Conservation (phyloP, 2,888 invertebrate genomes). For the Dryococelus australis region DNA sequence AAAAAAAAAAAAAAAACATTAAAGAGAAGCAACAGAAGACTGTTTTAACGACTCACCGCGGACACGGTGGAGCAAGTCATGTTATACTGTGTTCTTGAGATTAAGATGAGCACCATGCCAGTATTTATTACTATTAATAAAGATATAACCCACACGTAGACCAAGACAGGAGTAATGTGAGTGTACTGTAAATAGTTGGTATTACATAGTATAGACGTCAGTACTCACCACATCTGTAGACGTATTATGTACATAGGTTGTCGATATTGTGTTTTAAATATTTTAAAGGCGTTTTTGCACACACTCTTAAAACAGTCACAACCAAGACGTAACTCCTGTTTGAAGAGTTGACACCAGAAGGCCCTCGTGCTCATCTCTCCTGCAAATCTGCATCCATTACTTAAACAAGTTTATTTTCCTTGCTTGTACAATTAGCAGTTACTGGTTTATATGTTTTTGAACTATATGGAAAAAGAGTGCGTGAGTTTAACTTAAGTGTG, state of each 20-base stretch:
- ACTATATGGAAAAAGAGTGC: constrained; percentile 26
- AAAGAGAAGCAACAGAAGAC: constrained; percentile 43
- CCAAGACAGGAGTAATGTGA: constrained; percentile 37
- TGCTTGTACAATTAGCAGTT: constrained; percentile 35
- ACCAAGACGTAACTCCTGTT: background rate
- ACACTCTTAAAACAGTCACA: constrained; percentile 29
- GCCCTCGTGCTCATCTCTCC: constrained; percentile 40
- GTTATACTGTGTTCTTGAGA: constrained; percentile 42
- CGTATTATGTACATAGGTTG: constrained; percentile 45
- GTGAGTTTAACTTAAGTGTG: constrained; percentile 32
- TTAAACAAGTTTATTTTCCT: constrained; percentile 34
- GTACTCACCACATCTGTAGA: constrained; percentile 39
- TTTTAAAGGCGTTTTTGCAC: constrained; percentile 44
- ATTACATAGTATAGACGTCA: constrained; percentile 37
- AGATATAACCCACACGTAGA: constrained; percentile 36
- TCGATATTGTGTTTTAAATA: constrained; percentile 45
- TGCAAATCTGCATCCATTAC: constrained; percentile 38
- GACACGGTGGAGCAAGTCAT: constrained; percentile 39
- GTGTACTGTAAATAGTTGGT: constrained; percentile 45
- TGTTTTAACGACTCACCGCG: constrained; percentile 41
- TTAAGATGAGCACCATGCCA: constrained; percentile 44
- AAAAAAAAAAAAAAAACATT: constrained; percentile 34
- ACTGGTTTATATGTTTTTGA: background rate
- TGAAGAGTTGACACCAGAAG: constrained; percentile 22
- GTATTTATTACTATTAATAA: constrained; percentile 39